A percentile compares a stretch with the other conserved stretches of the same genome.
These are phyloP conservation scores for Eristalis intricaria DNA, from an alignment of 2,888 invertebrate species.

Conservation along the genomic window DNA sequence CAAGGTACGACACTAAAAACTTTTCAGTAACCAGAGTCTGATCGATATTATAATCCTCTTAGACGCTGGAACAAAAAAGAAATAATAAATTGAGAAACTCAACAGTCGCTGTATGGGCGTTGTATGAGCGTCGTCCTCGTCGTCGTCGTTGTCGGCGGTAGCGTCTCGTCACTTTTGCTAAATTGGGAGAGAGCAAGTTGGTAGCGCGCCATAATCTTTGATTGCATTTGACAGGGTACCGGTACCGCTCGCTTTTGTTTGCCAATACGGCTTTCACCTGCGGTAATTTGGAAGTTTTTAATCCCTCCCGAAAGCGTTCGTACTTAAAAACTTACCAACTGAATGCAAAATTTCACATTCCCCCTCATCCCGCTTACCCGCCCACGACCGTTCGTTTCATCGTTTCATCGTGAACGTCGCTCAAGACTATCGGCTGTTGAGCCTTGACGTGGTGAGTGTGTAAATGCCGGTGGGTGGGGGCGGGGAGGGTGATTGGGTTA, in stretches of 20 bases:
- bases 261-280: constrained; percentile 29
- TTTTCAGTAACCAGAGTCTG: constrained; percentile 4
- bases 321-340: constrained; percentile 35
- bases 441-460: background rate
- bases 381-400: background rate
- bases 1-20: background rate
- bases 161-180: background rate
- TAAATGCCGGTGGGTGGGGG: background rate
- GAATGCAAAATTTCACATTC: constrained; percentile 30
- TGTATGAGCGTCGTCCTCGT: background rate
- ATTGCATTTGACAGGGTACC: constrained; percentile 35
- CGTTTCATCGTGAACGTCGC: background rate
- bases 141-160: background rate
- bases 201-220: constrained; percentile 30
- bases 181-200: background rate
- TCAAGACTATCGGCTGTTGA: constrained; percentile 3
- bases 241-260: constrained; percentile 5
- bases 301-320: constrained; percentile 43
- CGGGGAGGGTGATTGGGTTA: background rate
- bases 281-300: constrained; percentile 47
- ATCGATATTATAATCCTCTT: constrained; percentile 23
- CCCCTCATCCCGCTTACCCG: background rate
- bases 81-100: background rate
- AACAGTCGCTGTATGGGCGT: background rate
- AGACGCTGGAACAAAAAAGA: background rate